Evolutionary conservation across 2,797 vertebrate species (phyloP), one percentile per base, ranked within the genome.

Genomic region (Malurus splendens): DNA sequence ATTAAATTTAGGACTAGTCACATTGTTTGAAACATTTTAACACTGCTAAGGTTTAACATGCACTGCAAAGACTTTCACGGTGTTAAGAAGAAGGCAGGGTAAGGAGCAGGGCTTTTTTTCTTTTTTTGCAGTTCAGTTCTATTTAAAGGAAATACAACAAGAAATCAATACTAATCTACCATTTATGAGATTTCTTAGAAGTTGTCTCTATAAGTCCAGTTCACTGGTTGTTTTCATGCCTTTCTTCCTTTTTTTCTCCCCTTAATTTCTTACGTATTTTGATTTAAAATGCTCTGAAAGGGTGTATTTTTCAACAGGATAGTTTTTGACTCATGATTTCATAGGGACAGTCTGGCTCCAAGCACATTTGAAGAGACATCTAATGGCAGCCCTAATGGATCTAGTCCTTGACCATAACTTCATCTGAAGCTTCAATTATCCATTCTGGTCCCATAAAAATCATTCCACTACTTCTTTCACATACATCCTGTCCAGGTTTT

Each of bases 101-200:
- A 80, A 87, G 87, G 36, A 84, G 19, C 13, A 90, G 82, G 66
- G 70, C n/a, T 42, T 19, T 27, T 15, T 45, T 74, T 87, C 13
- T 45, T 74, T 86, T 74, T 87, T 56, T 44, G 24, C 65, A 84
- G 32, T 18, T 86, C 14, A 44, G 27, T 38, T 93, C 36, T 62
- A 52, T 59, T 88, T 85, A 87, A 86, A 10, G 15, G 28, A 41
- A 94, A 52, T 27, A 62, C 12, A 87, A 73, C 6, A 62, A 88
- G 14, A 92, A 91, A 90, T 87, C 36, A 77, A 56, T 86, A 76
- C 39, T 82, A 88, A 88, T 79, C 25, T 93, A 45, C 24, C 12
- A 51, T 88, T 94, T 89, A 89, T 44, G 16, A 84, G 45, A 61
- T 89, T 70, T 92, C 32, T 86, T 92, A 79, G 41, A 87, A 89